Evolutionary conservation across 2,888 invertebrate genomes (phyloP).

Genomic region (Leucozona laternaria): DNA sequence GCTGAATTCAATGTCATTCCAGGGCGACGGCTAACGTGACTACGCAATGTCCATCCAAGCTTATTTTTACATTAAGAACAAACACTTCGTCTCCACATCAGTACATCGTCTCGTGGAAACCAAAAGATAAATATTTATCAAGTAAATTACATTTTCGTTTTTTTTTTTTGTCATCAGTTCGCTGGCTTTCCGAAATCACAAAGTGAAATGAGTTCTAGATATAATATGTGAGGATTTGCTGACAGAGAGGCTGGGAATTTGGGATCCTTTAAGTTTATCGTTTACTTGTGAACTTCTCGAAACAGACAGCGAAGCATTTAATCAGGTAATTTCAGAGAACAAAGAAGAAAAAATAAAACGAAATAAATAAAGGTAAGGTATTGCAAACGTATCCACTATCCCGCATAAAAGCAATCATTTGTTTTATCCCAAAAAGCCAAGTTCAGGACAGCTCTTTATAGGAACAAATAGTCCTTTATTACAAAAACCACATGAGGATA

Average conservation of each 20-base stretch:
- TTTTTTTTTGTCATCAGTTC: background rate
- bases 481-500: conserved; percentile 1
- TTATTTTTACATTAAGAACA: background rate
- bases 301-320: background rate
- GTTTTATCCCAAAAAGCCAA: conserved; percentile 30
- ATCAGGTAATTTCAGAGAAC: conserved; percentile 15
- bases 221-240: background rate
- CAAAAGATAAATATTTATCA: conserved; percentile 64
- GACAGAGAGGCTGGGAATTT: background rate
- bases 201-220: conserved; percentile 43
- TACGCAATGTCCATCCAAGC: background rate
- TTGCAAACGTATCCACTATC: conserved; percentile 1
- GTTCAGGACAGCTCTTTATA: background rate
- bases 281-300: background rate
- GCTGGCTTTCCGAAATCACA: conserved; percentile 11
- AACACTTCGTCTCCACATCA: conserved; percentile 10
- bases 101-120: conserved; percentile 27
- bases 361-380: conserved; percentile 27
- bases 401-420: conserved; percentile 29
- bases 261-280: conserved; percentile 6
- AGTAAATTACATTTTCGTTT: conserved; percentile 41
- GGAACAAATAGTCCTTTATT: conserved; percentile 13
- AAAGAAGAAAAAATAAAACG: background rate
- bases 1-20: background rate
- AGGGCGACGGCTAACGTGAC: too few species aligned